Evolutionary conservation across 2,888 invertebrate species (phyloP).

Genomic region (Spilosoma lubricipeda): DNA sequence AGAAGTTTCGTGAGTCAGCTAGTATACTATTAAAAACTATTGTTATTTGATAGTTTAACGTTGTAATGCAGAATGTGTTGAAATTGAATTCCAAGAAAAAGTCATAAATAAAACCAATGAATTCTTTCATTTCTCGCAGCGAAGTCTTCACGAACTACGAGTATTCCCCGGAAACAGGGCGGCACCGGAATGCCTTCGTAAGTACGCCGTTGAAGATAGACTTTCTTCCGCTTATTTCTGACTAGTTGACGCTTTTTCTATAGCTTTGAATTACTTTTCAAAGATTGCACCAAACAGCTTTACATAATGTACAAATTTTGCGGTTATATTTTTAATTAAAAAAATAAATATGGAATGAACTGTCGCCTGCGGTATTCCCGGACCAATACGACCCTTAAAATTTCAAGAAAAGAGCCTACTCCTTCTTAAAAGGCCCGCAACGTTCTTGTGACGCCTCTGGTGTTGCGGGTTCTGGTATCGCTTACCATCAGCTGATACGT

Average conservation of each 20-base stretch:
- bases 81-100: neutral
- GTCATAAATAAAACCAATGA: neutral
- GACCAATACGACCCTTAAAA: too few species aligned
- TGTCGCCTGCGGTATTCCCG: too few species aligned
- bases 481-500: too few species aligned
- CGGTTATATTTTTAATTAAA: neutral
- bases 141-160: neutral
- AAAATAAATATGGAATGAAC: too few species aligned
- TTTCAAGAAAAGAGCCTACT: too few species aligned
- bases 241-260: constrained; percentile 15
- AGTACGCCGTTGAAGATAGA: constrained; percentile 18
- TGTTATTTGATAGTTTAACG: neutral
- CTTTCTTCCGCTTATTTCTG: constrained; percentile 10
- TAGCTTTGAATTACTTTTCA: constrained; percentile 14
- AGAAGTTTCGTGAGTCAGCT: too few species aligned
- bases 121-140: constrained; percentile 11
- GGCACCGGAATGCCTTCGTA: constrained; percentile 15
- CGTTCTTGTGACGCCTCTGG: too few species aligned
- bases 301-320: neutral
- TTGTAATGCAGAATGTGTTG: neutral
- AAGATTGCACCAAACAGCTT: neutral
- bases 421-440: too few species aligned
- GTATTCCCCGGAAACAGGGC: constrained; percentile 16
- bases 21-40: neutral
- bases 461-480: too few species aligned